Evolutionary conservation across 2,113 vertebrate species (phyloP).

Genomic region (Columba janthina): DNA sequence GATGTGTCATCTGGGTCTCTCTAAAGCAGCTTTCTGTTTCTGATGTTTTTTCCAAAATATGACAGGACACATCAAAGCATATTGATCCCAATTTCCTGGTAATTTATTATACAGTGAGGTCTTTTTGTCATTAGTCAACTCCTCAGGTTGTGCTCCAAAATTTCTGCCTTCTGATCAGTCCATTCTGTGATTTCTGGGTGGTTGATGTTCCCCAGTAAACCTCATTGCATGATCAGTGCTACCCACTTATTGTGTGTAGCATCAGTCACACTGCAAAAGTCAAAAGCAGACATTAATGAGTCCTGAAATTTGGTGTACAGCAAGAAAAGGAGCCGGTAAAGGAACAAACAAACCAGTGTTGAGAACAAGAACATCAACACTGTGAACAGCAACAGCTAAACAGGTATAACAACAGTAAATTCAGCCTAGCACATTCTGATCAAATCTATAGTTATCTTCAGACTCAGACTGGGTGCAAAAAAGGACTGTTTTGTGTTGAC

Average conservation of each 20-base stretch:
- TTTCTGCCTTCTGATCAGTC: neutral
- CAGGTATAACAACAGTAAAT: neutral
- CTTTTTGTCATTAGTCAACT: neutral
- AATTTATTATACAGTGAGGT: neutral
- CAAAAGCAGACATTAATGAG: neutral
- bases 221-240: neutral
- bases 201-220: neutral
- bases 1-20: neutral
- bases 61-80: neutral
- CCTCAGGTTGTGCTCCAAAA: rapidly evolving
- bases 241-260: neutral
- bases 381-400: neutral
- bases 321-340: neutral
- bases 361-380: neutral
- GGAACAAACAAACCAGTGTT: neutral
- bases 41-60: neutral
- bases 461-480: neutral
- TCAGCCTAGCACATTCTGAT: neutral
- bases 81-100: neutral
- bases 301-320: neutral
- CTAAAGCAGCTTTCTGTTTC: neutral
- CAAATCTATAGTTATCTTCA: neutral
- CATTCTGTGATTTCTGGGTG: neutral
- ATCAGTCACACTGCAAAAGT: neutral
- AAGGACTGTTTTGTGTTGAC: neutral